Evolutionary conservation across 2,797 vertebrate genomes (phyloP).

Genomic region (Melanotaenia nigrans): DNA sequence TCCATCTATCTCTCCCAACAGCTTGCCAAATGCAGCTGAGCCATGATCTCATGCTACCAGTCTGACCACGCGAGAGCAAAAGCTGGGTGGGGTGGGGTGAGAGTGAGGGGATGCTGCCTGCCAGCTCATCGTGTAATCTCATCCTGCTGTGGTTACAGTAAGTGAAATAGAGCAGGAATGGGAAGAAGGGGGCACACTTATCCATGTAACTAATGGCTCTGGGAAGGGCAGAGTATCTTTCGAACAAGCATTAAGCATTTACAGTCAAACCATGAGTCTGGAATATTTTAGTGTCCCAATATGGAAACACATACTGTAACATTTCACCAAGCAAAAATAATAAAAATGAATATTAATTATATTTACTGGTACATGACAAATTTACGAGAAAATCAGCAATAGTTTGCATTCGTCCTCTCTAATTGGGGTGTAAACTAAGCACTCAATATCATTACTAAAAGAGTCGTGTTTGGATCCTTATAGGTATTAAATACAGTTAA

Average conservation of each 20-base stretch:
- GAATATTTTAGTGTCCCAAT: conserved; percentile 41
- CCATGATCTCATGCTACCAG: conserved; percentile 71
- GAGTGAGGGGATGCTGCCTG: conserved; percentile 54
- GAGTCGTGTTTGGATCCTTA: too few relatives aligned
- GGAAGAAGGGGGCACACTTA: conserved; percentile 59
- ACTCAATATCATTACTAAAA: background rate
- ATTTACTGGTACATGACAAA: conserved; percentile 1
- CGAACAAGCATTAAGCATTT: conserved; percentile 55
- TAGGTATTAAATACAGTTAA: too few relatives aligned
- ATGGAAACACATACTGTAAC: conserved; percentile 44
- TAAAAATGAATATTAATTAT: background rate
- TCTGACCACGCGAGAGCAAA: conserved; percentile 35
- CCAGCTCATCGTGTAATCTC: conserved; percentile 72
- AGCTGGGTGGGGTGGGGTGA: conserved; percentile 60
- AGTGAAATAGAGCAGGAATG: conserved; percentile 68
- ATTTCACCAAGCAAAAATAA: conserved; percentile 20
- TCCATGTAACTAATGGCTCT: conserved; percentile 65
- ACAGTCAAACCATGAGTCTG: conserved; percentile 56
- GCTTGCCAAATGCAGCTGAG: conserved; percentile 65
- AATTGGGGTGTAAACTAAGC: background rate
- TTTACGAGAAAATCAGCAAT: background rate
- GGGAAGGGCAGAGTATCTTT: conserved; percentile 60
- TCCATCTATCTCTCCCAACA: conserved; percentile 32
- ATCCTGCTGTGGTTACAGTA: conserved; percentile 74
- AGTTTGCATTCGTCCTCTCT: background rate